Conservation (phyloP, 2,888 invertebrate species). For the Temnothorax rugatulus region DNA sequence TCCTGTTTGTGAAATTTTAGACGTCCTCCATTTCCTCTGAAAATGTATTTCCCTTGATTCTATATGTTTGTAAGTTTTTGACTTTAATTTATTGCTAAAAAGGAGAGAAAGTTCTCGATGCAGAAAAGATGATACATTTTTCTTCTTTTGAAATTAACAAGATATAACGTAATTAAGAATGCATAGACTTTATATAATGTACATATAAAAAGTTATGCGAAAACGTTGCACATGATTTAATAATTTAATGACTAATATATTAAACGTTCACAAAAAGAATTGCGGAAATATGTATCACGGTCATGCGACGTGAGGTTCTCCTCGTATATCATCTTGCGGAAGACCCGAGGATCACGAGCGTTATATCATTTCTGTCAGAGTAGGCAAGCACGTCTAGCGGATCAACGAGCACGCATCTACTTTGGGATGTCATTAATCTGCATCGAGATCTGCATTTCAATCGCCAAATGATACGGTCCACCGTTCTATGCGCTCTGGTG, state of each 20-base stretch:
- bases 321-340: constrained; percentile 23
- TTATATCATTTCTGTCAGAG: constrained; percentile 44
- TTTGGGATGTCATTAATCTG: constrained; percentile 66
- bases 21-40: constrained; percentile 66
- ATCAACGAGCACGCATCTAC: constrained; percentile 39
- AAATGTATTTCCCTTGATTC: constrained; percentile 59
- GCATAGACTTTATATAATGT: not conserved
- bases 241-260: not conserved
- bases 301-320: not conserved
- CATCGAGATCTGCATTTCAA: constrained; percentile 72
- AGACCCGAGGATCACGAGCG: constrained; percentile 1
- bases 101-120: not conserved
- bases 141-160: not conserved
- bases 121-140: not conserved
- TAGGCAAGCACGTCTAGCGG: not conserved
- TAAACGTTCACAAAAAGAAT: not conserved
- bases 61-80: constrained; percentile 19
- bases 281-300: not conserved
- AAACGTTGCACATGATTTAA: not conserved
- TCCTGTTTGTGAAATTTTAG: constrained; percentile 71
- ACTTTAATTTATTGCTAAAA: not conserved
- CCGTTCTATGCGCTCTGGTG: constrained; percentile 45
- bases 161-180: not conserved
- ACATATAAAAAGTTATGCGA: not conserved
- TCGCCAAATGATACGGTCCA: constrained; percentile 58